phyloP scores from a whole-genome alignment of 2,113 vertebrate species.

The Megaceryle maxima region DNA sequence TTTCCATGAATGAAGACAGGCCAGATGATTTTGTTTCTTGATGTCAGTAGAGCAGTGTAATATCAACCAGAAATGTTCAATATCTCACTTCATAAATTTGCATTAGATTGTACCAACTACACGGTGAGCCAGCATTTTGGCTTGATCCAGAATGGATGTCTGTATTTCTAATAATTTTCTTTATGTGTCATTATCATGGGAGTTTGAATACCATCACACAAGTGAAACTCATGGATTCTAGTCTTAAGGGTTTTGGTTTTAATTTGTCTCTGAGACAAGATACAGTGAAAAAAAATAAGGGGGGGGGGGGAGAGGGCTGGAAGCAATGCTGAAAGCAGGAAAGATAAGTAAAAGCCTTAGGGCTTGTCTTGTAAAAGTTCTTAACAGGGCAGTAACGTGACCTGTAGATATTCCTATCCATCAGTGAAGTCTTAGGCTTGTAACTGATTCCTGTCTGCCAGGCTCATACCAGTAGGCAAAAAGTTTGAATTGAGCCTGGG shows the following conservation, averaged over 20 bases:
- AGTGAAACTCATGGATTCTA: neutral
- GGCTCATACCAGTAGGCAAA: neutral
- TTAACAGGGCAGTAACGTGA: neutral
- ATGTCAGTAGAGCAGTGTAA: neutral
- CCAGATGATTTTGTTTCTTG: neutral
- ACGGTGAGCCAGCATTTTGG: neutral
- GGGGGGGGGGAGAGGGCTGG: no score
- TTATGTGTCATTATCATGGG: neutral
- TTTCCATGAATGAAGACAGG: neutral
- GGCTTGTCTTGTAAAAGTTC: neutral
- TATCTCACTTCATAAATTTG: neutral
- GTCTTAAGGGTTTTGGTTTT: neutral
- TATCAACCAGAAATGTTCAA: neutral
- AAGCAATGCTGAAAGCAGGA: neutral
- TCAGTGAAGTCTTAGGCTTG: neutral
- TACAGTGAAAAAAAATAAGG: neutral
- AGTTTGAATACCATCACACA: neutral
- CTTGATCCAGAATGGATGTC: neutral
- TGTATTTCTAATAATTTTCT: neutral
- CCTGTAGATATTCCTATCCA: neutral
- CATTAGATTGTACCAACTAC: neutral
- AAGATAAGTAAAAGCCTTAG: neutral
- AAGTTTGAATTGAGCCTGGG: neutral
- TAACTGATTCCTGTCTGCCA: neutral
- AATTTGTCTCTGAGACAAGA: neutral